A percentile compares a stretch with the other conserved stretches of the same genome.
Evolutionary conservation across 1,140 invertebrate genomes (phyloP).

Genomic region (Solenopsis fugax): DNA sequence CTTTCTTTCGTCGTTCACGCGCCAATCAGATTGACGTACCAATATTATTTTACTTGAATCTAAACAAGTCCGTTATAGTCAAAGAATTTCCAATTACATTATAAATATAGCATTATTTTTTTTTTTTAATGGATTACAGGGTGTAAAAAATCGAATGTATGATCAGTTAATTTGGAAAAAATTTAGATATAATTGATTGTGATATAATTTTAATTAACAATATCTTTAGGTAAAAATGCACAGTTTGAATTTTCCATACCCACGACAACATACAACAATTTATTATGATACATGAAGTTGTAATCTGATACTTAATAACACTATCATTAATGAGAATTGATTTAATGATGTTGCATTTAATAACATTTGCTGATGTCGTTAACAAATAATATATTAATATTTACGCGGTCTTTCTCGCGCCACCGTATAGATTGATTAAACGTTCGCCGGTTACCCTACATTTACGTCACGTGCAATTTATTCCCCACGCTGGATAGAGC

Average conservation of each 20-base stretch:
- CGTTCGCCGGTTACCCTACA: not conserved
- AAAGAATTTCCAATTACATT: not conserved
- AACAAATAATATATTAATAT: constrained; percentile 54
- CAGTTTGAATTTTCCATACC: not conserved
- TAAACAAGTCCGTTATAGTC: not conserved
- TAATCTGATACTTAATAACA: constrained; percentile 30
- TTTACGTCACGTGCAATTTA: constrained; percentile 54
- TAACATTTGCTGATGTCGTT: not conserved
- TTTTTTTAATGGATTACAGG: not conserved
- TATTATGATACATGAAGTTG: constrained; percentile 7
- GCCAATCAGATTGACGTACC: constrained; percentile 9
- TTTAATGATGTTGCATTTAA: constrained; percentile 33
- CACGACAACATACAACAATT: not conserved
- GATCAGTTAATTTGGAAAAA: not conserved
- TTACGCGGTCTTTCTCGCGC: constrained; percentile 19
- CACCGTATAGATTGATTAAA: constrained; percentile 42
- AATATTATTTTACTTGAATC: constrained; percentile 40
- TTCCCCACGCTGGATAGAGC: constrained; percentile 43
- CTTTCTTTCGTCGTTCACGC: constrained; percentile 5
- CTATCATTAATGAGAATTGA: constrained; percentile 43
- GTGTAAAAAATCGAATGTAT: not conserved
- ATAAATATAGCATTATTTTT: constrained; percentile 8
- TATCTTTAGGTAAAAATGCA: not conserved
- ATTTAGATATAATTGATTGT: constrained; percentile 1
- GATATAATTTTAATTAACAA: constrained; percentile 7